Evolutionary conservation across 2,113 vertebrate genomes (phyloP), one percentile per base, ranked within the genome.

Genomic region (Ellobius talpinus): DNA sequence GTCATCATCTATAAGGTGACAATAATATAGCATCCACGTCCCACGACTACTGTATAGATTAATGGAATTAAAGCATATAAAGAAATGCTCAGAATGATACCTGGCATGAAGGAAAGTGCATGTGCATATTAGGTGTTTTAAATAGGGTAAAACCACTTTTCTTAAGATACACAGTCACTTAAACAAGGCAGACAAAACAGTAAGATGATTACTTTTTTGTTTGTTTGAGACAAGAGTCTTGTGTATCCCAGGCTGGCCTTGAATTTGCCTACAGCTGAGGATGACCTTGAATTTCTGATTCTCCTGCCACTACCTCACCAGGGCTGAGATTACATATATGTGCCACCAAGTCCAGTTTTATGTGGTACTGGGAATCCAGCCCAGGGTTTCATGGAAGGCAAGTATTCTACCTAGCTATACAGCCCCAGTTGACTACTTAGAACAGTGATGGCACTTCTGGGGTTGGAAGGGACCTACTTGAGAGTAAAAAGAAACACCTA

Each of bases 131-230:
- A 94, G 33, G 17, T 93, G 2, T 87, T 74, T n/a, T 78, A 91
- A 88, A 26, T 47, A 77, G 87, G 7, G 68, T 2, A 70, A 92
- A 88, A 36, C 76, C 33, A 24, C 39, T 50, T 87, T 92, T 74
- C 58, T 87, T 29, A 85, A 96, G n/a, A 93, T 14, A 79, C 36
- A 11, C 24, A 82, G 31, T 45, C 55, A 79, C 9, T 45, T 39
- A 79, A 92, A 87, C 12, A 96, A 78, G 70, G 61, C 23, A 77
- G 52, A 94, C 36, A 85, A 92, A 91, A 93, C 10, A 8, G 47
- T 23, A 68, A 81, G 5, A 63, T 13, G 12, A 33, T 29, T 47
- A 76, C 24, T 87, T 74, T 68, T 47, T 61, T 85, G 58, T n/a
- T 26, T 39, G 50, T 39, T 58, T 82, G 23, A 55, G 17, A 79